Conservation (phyloP, 2,113 vertebrate genomes). For the Siniperca knerii region DNA sequence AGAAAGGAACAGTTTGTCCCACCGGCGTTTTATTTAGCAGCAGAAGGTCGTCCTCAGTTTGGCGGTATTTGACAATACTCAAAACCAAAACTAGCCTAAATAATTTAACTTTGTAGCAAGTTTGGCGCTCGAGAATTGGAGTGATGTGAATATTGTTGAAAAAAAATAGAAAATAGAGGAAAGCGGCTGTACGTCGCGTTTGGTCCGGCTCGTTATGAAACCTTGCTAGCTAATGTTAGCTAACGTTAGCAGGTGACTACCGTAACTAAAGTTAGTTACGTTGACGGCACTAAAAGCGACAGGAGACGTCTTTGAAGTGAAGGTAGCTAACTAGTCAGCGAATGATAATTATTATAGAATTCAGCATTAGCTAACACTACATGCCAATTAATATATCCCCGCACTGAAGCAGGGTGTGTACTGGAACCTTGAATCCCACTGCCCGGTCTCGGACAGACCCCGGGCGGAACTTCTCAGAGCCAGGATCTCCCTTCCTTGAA, state of each 20-base stretch:
- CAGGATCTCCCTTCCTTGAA: not conserved
- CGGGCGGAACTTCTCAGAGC: not conserved
- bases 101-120: not conserved
- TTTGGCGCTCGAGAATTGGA: not conserved
- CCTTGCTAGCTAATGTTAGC: slow-evolving; percentile 53
- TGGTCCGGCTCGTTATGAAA: slow-evolving; percentile 60
- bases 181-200: slow-evolving; percentile 54
- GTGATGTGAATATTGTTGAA: slow-evolving; percentile 39
- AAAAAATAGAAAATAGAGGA: not conserved
- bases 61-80: not conserved
- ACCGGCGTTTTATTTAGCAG: slow-evolving; percentile 73
- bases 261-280: slow-evolving; percentile 9
- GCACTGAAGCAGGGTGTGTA: not conserved
- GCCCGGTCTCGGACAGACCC: slow-evolving; percentile 22
- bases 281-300: too few relatives aligned
- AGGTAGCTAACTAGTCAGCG: not conserved
- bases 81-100: not conserved
- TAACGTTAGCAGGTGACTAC: slow-evolving; percentile 45
- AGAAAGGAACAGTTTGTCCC: slow-evolving; percentile 70
- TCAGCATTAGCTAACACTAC: not conserved
- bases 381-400: not conserved
- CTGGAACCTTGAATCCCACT: not conserved
- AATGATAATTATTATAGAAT: not conserved
- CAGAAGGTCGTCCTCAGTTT: slow-evolving; percentile 74
- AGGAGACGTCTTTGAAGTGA: not conserved